Evolutionary conservation across 2,797 vertebrate species (phyloP).

Genomic region (Antrozous pallidus): DNA sequence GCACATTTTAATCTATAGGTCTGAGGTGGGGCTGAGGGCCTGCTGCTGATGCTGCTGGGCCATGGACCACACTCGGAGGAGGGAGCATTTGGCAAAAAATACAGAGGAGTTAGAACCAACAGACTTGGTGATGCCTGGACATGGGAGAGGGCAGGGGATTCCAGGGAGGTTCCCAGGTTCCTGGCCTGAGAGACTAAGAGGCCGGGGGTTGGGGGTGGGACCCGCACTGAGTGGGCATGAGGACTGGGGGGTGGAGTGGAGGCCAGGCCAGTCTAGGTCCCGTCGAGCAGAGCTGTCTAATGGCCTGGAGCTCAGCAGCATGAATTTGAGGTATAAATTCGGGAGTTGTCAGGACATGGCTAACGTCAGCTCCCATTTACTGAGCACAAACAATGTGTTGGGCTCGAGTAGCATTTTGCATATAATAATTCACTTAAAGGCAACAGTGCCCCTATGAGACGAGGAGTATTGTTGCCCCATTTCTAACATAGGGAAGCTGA

Average conservation of each 20-base stretch:
- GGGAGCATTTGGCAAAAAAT: neutral
- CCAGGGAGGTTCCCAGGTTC: neutral
- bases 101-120: neutral
- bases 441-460: neutral
- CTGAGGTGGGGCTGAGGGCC: neutral
- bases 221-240: neutral
- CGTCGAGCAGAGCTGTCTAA: neutral
- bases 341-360: neutral
- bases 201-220: no score
- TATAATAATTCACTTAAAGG: neutral
- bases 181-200: neutral
- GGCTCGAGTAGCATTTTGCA: neutral
- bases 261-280: neutral
- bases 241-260: neutral
- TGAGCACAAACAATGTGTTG: neutral
- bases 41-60: neutral
- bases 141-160: neutral
- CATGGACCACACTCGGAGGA: neutral
- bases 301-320: neutral
- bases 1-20: neutral
- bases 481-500: neutral
- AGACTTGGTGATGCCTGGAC: neutral
- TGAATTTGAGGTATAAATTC: fast-evolving
- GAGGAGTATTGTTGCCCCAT: neutral
- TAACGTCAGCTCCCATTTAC: neutral